Conservation (phyloP, 1,140 invertebrate genomes). For the Mamestra configurata region DNA sequence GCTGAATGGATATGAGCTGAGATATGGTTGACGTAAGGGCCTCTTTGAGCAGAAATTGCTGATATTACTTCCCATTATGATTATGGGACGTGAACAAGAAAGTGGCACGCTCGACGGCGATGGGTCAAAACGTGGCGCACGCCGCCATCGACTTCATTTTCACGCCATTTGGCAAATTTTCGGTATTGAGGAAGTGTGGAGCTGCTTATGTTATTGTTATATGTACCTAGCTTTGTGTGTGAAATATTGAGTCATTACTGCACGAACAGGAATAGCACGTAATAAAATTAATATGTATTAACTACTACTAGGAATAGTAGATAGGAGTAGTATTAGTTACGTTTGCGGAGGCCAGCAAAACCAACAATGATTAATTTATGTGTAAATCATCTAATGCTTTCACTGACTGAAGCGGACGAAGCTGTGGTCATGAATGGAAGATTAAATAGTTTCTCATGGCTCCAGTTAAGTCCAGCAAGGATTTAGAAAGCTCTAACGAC, state of each 20-base stretch:
- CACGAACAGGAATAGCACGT: neutral
- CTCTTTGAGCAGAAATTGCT: constrained; percentile 73
- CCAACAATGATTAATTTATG: neutral
- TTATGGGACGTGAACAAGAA: constrained; percentile 75
- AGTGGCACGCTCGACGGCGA: constrained; percentile 68
- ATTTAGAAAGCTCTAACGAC: constrained; percentile 75
- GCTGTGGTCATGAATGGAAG: neutral
- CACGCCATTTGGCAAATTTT: constrained; percentile 62
- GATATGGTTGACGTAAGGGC: constrained; percentile 72
- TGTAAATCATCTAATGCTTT: no score
- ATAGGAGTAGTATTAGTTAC: constrained; percentile 7
- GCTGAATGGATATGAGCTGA: constrained; percentile 60
- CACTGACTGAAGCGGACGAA: neutral
- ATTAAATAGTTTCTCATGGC: neutral
- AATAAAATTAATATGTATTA: constrained; percentile 14
- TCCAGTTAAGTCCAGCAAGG: constrained; percentile 59
- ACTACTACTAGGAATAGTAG: neutral
- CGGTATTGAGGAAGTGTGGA: neutral
- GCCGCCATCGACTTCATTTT: constrained; percentile 63
- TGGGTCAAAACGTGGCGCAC: constrained; percentile 69
- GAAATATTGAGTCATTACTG: neutral
- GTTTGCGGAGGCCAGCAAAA: constrained; percentile 4
- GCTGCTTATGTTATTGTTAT: neutral
- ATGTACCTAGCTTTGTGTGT: neutral
- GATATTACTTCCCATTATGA: constrained; percentile 77